Conservation (phyloP, 2,888 invertebrate species). For the Tetranychus piercei region DNA sequence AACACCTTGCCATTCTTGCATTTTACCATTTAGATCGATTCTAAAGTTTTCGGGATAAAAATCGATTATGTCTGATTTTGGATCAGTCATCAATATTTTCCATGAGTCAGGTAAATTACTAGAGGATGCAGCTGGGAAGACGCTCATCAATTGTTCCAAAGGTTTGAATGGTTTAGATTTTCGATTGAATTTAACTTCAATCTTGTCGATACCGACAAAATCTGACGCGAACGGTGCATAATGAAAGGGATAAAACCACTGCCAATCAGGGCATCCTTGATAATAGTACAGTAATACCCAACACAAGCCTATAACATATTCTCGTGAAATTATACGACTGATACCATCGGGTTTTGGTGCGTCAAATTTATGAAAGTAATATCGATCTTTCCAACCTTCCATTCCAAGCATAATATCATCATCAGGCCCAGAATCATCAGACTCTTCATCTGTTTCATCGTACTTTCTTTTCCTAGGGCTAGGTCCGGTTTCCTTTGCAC, state of each 20-base stretch:
- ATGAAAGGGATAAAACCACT: slow-evolving; percentile 99
- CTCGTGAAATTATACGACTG: slow-evolving; percentile 16
- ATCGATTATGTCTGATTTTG: slow-evolving; percentile 82
- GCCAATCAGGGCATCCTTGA: slow-evolving; percentile 98
- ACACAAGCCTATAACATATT: slow-evolving; percentile 79
- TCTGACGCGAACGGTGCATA: slow-evolving; percentile 99
- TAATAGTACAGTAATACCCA: slow-evolving; percentile 98
- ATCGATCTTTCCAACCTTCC: slow-evolving; percentile 90
- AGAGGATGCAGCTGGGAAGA: slow-evolving; percentile 92
- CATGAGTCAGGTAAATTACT: slow-evolving; percentile 81
- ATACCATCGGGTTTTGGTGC: slow-evolving; percentile 9
- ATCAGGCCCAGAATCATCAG: slow-evolving; percentile 49
- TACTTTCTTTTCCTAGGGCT: not conserved
- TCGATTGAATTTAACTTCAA: slow-evolving; percentile 63
- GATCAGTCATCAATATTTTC: slow-evolving; percentile 77
- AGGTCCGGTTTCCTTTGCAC: not conserved
- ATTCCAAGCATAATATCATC: slow-evolving; percentile 87
- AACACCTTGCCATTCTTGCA: slow-evolving; percentile 91
- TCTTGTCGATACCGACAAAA: slow-evolving; percentile 70
- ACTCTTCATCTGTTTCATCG: slow-evolving; percentile 30
- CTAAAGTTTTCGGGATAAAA: slow-evolving; percentile 91
- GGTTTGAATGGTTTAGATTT: slow-evolving; percentile 85
- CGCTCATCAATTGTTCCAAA: slow-evolving; percentile 95
- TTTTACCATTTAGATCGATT: slow-evolving; percentile 95
- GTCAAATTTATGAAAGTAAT: slow-evolving; percentile 86